Conservation (phyloP, 1,140 invertebrate genomes). For the Saccostrea glomerata region DNA sequence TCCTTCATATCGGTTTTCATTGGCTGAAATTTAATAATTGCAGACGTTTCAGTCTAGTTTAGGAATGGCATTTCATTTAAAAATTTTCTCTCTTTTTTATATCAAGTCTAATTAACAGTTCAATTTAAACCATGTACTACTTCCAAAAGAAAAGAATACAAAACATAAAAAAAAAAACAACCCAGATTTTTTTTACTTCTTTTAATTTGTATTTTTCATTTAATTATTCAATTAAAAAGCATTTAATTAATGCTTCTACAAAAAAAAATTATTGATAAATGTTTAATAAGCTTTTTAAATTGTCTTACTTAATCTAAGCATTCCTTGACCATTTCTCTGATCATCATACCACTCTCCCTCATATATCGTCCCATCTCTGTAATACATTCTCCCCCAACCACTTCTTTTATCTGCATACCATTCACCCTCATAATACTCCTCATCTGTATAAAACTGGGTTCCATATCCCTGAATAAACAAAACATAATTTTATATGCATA, state of each 20-base stretch:
- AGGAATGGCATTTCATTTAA: not conserved
- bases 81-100: not conserved
- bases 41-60: not conserved
- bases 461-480: conserved; percentile 75
- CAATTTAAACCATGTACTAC: no score
- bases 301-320: conserved; percentile 76
- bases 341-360: conserved; percentile 80
- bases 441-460: conserved; percentile 76
- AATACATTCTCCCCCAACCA: conserved; percentile 80
- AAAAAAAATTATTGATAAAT: not conserved
- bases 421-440: conserved; percentile 80
- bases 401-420: conserved; percentile 78
- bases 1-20: conserved; percentile 80
- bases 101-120: no score
- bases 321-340: conserved; percentile 78
- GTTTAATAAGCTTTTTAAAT: not conserved
- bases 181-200: not conserved
- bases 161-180: no score
- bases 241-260: not conserved
- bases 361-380: conserved; percentile 78
- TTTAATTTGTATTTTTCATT: no score
- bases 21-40: conserved; percentile 63
- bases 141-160: no score
- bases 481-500: not conserved
- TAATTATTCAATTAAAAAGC: no score